phyloP scores from a whole-genome alignment of 2,888 invertebrate genomes.

The Drosophila fungiperda region DNA sequence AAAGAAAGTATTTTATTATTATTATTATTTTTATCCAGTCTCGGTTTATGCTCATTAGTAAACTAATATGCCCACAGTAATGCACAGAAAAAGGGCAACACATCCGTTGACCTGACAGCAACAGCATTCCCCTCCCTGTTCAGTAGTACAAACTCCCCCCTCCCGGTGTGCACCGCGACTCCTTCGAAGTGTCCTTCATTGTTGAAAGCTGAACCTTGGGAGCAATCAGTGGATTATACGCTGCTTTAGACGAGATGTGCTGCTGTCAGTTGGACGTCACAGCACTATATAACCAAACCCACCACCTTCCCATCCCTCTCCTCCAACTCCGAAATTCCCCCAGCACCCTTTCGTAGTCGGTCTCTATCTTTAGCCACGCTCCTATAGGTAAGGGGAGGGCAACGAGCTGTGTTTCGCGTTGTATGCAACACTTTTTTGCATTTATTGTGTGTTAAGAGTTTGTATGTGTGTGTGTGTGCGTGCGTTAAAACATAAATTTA shows the following conservation, averaged over 20 bases:
- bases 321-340: neutral
- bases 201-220: constrained; percentile 80
- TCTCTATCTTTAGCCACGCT: neutral
- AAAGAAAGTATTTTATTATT: neutral
- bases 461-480: constrained; percentile 30
- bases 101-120: constrained; percentile 45
- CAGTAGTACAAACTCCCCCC: neutral
- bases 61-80: constrained; percentile 5
- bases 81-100: constrained; percentile 31
- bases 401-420: constrained; percentile 18
- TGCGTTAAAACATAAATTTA: constrained; percentile 76
- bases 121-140: constrained; percentile 3
- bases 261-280: constrained; percentile 35
- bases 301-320: neutral
- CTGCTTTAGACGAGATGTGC: constrained; percentile 61
- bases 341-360: neutral
- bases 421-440: constrained; percentile 56
- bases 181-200: constrained; percentile 58
- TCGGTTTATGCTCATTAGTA: no score
- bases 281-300: neutral
- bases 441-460: constrained; percentile 74
- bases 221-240: constrained; percentile 79
- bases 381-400: neutral
- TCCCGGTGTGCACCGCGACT: constrained; percentile 4
- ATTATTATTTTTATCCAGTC: neutral